Percentiles rank a stretch among this genome's conserved stretches.
These are phyloP conservation scores for Ellobium chinense DNA, from an alignment of 2,888 invertebrate genomes.

Conservation along the genomic window DNA sequence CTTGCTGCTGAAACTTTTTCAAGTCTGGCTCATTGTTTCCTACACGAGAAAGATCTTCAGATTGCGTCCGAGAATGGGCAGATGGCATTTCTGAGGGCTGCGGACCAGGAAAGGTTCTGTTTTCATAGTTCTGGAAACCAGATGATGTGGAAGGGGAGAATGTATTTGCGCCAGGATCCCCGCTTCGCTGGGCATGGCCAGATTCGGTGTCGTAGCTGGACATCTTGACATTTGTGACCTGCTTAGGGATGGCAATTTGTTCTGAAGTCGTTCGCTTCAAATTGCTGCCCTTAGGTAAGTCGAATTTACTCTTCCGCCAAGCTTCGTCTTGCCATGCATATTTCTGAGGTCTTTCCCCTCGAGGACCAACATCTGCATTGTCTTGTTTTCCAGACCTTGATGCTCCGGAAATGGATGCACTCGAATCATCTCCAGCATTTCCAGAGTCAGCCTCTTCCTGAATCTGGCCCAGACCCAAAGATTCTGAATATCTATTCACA, in stretches of 20 bases:
- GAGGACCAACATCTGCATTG: background rate
- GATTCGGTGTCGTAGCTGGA: conserved; percentile 34
- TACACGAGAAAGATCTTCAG: background rate
- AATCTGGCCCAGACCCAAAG: conserved; percentile 61
- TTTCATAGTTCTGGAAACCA: background rate
- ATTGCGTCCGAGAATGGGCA: background rate
- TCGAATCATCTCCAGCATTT: background rate
- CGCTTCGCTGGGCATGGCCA: conserved; percentile 64
- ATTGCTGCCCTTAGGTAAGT: conserved; percentile 44
- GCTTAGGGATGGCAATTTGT: conserved; percentile 46
- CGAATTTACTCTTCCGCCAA: conserved; percentile 23
- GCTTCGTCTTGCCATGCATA: conserved; percentile 44
- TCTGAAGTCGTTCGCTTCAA: conserved; percentile 47
- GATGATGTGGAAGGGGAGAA: background rate
- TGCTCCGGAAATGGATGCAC: background rate
- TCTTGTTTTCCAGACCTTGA: background rate
- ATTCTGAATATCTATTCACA: conserved; percentile 44
- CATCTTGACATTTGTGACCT: background rate
- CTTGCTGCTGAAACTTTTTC: conserved; percentile 91
- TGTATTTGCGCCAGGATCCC: background rate
- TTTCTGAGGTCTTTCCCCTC: background rate
- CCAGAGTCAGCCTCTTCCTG: conserved; percentile 57
- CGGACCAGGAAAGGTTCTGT: background rate
- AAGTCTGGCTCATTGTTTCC: conserved; percentile 83
- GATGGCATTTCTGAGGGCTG: background rate